Evolutionary conservation across 1,140 invertebrate genomes (phyloP), one percentile per base, ranked within the genome.

Genomic region (Alviniconcha marisindica): DNA sequence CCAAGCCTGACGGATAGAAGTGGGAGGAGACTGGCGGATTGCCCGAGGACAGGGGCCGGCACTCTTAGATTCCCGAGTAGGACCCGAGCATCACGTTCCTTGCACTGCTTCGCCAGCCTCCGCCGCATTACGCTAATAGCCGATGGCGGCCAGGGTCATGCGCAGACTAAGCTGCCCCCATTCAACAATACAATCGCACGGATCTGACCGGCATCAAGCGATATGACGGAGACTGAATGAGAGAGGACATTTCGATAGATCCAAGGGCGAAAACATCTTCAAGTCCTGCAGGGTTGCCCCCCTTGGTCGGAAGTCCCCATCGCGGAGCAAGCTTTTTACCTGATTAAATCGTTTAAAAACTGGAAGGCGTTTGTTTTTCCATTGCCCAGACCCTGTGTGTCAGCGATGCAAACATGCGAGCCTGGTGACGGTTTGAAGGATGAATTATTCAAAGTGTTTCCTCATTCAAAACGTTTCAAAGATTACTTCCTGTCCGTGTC

Each of bases 281-380:
- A 40, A 12, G 10, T n/a, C 66, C 14, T 48, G 7, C 44, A 10
- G 44, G 44, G 44, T 48, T 48, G 5, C 44, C 18, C 44, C 44
- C 60, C 7, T 31, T 63, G 60, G 10, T 31, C 60, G 7, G 10
- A n/a, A n/a, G n/a, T n/a, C n/a, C n/a, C n/a, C n/a, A 10, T 63
- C 21, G 10, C 60, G 4, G 10, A 12, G 60, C 60, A 24, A 24
- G 73, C 73, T 76, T 76, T n/a, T 76, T 76, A 76, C 73, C 73
- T 76, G 73, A 76, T 76, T 76, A 76, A 76, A 76, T 76, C 73
- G 38, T 54, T 76, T 40, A 51, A 76, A 76, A 76, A 28, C 40
- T 40, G 40, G 73, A 36, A 48, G 44, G 73, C 73, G 69, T 71
- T 71, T 71, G 69, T 71, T 71, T 71, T 71, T n/a, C 69, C 69